A percentile compares a stretch with the other conserved stretches of the same genome.
phyloP scores from a whole-genome alignment of 2,888 invertebrate genomes.

The Argyra leucocephala region DNA sequence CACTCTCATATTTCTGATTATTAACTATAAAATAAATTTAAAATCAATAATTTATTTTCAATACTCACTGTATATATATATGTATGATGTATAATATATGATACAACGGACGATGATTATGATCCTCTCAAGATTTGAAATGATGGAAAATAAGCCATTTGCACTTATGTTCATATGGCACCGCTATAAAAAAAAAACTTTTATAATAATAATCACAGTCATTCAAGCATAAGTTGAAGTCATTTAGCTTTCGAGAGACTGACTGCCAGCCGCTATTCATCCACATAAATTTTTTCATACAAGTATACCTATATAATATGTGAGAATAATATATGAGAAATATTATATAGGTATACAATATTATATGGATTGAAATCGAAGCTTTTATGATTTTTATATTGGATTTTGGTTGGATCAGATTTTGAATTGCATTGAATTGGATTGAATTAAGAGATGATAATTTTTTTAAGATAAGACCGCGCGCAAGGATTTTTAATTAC shows the following conservation, averaged over 20 bases:
- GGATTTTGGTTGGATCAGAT: not conserved
- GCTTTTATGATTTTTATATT: not conserved
- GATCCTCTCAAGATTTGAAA: not conserved
- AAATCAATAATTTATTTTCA: too few relatives aligned
- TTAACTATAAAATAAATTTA: too few relatives aligned
- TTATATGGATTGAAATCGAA: not conserved
- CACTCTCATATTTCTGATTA: too few relatives aligned
- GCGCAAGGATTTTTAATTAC: conserved; percentile 1
- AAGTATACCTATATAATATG: too few relatives aligned
- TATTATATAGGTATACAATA: not conserved
- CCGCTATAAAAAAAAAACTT: not conserved
- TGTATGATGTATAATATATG: not conserved
- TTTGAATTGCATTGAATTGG: not conserved
- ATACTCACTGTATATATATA: too few relatives aligned
- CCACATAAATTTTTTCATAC: too few relatives aligned
- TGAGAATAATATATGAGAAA: too few relatives aligned
- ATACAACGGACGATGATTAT: not conserved
- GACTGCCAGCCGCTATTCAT: not conserved
- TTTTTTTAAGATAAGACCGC: not conserved
- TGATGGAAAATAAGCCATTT: conserved; percentile 1
- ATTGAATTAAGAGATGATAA: not conserved
- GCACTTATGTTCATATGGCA: conserved; percentile 3
- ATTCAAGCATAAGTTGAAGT: not conserved
- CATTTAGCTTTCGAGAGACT: not conserved
- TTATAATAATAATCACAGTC: not conserved